These are phyloP conservation scores for Onchidella celtica DNA, from an alignment of 2,888 invertebrate genomes.

Conservation along the genomic window DNA sequence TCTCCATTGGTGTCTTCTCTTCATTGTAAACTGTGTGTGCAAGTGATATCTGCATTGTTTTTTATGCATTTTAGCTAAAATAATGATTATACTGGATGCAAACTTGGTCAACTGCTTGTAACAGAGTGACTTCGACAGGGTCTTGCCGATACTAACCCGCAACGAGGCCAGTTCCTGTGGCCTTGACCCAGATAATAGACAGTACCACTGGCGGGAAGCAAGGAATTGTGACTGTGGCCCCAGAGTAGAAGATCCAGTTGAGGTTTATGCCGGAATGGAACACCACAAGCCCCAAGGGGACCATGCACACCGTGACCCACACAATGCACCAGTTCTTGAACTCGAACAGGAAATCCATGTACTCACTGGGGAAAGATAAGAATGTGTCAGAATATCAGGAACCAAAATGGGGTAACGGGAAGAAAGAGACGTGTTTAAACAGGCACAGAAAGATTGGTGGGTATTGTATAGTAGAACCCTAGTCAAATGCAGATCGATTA, in stretches of 20 bases:
- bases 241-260: constrained; percentile 78
- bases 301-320: constrained; percentile 73
- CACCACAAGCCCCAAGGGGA: constrained; percentile 75
- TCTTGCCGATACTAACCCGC: constrained; percentile 67
- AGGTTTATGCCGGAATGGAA: constrained; percentile 76
- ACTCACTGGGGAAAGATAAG: constrained; percentile 23
- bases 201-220: constrained; percentile 76
- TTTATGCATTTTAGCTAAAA: no score
- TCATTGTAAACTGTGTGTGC: no score
- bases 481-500: no score
- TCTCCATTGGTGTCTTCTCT: no score
- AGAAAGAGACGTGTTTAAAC: constrained; percentile 2
- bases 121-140: no score
- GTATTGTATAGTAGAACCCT: not conserved
- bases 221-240: constrained; percentile 77
- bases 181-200: constrained; percentile 76
- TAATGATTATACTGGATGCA: no score
- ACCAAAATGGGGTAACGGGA: not conserved
- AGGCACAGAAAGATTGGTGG: no score
- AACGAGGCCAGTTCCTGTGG: constrained; percentile 71
- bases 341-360: constrained; percentile 70
- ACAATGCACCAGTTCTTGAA: constrained; percentile 79
- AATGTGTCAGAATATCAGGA: not conserved
- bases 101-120: no score
- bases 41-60: no score